These are phyloP conservation scores for Carassius gibelio DNA, from an alignment of 2,113 vertebrate species.

Conservation along the genomic window DNA sequence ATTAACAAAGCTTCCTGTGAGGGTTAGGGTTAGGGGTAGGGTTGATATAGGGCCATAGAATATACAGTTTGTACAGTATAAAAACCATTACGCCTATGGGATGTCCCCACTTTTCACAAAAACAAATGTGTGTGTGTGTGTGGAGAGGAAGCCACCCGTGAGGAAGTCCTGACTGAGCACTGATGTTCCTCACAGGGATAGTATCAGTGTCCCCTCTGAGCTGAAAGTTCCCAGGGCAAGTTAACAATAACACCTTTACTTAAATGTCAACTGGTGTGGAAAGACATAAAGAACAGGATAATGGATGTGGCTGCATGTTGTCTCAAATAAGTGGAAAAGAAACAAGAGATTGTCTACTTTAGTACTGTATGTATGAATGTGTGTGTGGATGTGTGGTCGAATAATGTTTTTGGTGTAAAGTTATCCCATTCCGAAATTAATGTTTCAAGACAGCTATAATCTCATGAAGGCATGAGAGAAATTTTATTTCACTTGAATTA, in stretches of 20 bases:
- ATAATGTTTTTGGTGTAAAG: constrained; percentile 12
- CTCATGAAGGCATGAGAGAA: constrained; percentile 13
- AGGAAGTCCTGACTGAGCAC: constrained; percentile 25
- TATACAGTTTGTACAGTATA: too few species aligned
- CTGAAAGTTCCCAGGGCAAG: constrained; percentile 29
- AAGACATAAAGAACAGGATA: constrained; percentile 44
- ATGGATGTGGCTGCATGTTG: constrained; percentile 5
- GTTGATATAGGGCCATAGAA: too few species aligned
- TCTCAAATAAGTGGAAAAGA: not conserved
- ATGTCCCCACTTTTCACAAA: too few species aligned
- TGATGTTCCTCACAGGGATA: not conserved
- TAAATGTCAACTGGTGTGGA: constrained; percentile 50
- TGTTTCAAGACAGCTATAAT: not conserved
- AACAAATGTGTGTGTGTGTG: not conserved
- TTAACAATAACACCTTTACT: constrained; percentile 53
- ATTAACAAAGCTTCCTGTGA: too few species aligned
- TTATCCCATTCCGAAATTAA: not conserved
- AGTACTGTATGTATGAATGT: constrained; percentile 12
- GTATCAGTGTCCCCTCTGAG: constrained; percentile 37
- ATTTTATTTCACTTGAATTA: constrained; percentile 48
- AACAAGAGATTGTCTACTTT: not conserved
- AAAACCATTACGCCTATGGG: too few species aligned
- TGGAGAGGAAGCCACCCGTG: constrained; percentile 27
- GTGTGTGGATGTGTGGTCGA: constrained; percentile 1
- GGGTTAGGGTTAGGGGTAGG: too few species aligned